These are phyloP conservation scores for Archivesica marissinica DNA, from an alignment of 1,140 invertebrate genomes.

Conservation along the genomic window DNA sequence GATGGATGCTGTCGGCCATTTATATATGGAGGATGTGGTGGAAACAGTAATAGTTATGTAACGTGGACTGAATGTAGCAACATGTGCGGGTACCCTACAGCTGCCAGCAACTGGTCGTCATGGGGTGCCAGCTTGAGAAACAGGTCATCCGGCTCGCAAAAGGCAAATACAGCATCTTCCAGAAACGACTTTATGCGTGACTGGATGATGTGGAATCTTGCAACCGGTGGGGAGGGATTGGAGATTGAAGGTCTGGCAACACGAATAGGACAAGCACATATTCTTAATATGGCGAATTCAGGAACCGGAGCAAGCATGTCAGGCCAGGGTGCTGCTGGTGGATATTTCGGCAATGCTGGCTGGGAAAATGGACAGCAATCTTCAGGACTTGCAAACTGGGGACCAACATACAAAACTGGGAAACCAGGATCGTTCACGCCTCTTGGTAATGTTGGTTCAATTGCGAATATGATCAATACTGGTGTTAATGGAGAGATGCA, in stretches of 20 bases:
- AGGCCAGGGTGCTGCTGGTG: not conserved
- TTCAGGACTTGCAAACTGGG: not conserved
- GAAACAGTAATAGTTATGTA: conserved; percentile 68
- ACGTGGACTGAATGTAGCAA: conserved; percentile 46
- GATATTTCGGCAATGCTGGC: not conserved
- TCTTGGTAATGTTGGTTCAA: conserved; percentile 14
- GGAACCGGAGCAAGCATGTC: not conserved
- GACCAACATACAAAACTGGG: not conserved
- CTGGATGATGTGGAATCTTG: conserved; percentile 19
- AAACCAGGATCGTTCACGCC: conserved; percentile 5
- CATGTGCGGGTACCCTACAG: conserved; percentile 4
- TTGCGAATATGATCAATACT: not conserved
- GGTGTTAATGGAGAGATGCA: not conserved
- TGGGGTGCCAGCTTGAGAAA: conserved; percentile 32
- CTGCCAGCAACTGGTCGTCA: conserved; percentile 26
- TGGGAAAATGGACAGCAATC: not conserved
- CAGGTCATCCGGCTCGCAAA: not conserved
- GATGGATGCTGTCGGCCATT: conserved; percentile 65
- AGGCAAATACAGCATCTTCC: not conserved
- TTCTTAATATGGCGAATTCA: not conserved
- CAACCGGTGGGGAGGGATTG: not conserved
- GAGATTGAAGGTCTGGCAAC: conserved; percentile 32
- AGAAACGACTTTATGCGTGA: conserved; percentile 40
- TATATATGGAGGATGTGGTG: conserved; percentile 71
- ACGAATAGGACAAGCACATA: conserved; percentile 7